Evolutionary conservation across 2,113 vertebrate species (phyloP), one percentile per base, ranked within the genome.

Genomic region (Gobius niger): DNA sequence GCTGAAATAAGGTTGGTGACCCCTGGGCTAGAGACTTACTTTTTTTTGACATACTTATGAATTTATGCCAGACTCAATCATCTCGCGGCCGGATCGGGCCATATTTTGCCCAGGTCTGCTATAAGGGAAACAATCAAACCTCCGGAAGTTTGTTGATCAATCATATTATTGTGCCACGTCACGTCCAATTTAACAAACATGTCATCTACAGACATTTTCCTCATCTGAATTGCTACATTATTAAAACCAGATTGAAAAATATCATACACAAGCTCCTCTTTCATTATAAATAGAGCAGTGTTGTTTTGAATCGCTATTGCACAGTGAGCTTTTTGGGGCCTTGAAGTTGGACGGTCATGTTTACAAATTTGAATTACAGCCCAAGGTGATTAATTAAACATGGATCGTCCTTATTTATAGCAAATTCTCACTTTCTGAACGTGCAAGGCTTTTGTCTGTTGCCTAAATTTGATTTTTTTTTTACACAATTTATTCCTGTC

Each of bases 361-460:
- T 83, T 71, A 72, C 76, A 80, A 63, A 77, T 77, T 66, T 57
- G 59, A 81, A 70, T 61, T 65, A 72, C 15, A 52, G 70, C 56
- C 65, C 8, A 13, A 46, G n/a, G 41, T 70, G 50, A 77, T 81
- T 57, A 77, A 81, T 82, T 75, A 74, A 82, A 69, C 50, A 78
- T 57, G 64, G 75, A 8, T 52, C 54, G 9, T 19, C 64, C 51
- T 62, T 70, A 76, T 68, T 78, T 44, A 65, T 64, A 65, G 82
- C 73, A 59, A 66, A 75, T 80, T 42, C 18, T 14, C 46, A 24
- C 10, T 83, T 70, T 73, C 52, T 44, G 59, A 76, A 57, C 6
- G 59, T 10, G 15, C 44, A 42, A 19, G n/a, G 64, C 16, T 11
- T 52, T 60, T 76, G 54, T 66, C 7, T 56, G 68, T 72, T 68